Base-by-base conservation (phyloP, 1,140 invertebrate species). In the Drosophila persimilis region DNA sequence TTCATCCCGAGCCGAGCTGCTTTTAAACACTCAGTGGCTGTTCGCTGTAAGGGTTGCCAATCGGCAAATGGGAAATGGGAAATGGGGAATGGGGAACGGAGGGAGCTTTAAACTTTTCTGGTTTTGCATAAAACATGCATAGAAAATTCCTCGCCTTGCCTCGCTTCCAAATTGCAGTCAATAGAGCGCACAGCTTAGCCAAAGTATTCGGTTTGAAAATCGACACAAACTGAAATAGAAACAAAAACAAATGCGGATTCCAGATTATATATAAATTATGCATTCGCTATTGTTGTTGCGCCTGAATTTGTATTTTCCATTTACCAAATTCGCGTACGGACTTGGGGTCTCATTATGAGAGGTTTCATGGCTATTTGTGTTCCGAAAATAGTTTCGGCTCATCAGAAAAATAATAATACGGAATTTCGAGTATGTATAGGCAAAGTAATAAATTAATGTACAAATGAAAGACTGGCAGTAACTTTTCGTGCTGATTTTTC, bases 251-350 rank as follows among this genome's bases (percentile, higher is more conserved):
- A 73, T 75, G 71, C 75, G 50, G 66, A 63, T 60, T 45, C 51
- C 26, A 81, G 86, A 77, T 85, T 69, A 71, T 39, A 77, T 59
- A 81, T 86, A 86, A 86, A 85, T 85, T 74, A 85, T 85, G 77
- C 77, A 86, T 66, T 43, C 52, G 22, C 67, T 26, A 62, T 52
- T 65, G 67, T 54, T 56, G 41, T 39, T 56, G 44, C 13, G 41
- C 31, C 61, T 39, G 20, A 39, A 50, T 57, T 57, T 69, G 51
- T 58, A 44, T 56, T 61, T 71, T 45, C 39, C 50, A 60, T 60
- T 65, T 45, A 17, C 35, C 17, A 44, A 67, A 69, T 50, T 45
- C 45, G 9, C 44, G 43, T 69, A 51, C 20, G 35, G 63, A 66
- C 17, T 57, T 26, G 24, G 39, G 39, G 15, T n/a, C 47, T 48